A percentile compares a stretch with the other conserved stretches of the same genome.
These are phyloP conservation scores for Solenodon paradoxus DNA, from an alignment of 2,113 vertebrate species.

Conservation along the genomic window DNA sequence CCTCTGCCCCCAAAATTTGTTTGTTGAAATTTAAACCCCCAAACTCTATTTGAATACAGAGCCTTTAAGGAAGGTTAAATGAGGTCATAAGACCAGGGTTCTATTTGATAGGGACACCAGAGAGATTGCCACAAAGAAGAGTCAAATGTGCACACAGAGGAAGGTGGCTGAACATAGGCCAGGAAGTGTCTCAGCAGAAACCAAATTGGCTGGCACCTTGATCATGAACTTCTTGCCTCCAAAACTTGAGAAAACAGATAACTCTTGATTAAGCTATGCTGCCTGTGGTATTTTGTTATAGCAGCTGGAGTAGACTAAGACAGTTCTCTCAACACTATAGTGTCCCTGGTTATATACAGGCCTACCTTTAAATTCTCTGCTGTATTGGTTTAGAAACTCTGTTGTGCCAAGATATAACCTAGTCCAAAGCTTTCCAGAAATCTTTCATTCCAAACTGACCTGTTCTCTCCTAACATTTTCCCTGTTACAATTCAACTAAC, in stretches of 20 bases:
- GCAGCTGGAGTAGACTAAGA: not conserved
- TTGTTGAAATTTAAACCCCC: not conserved
- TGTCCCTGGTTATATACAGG: not conserved
- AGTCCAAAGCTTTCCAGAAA: not conserved
- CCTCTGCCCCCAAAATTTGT: not conserved
- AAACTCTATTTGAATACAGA: not conserved
- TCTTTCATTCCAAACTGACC: not conserved
- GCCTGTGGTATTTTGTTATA: not conserved
- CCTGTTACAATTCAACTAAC: not conserved
- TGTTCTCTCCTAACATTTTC: not conserved
- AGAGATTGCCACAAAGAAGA: not conserved
- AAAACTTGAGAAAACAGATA: not conserved
- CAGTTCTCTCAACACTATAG: not conserved
- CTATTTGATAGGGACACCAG: not conserved
- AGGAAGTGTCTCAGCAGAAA: not conserved
- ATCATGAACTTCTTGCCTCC: not conserved
- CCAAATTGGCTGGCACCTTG: not conserved
- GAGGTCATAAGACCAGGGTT: not conserved
- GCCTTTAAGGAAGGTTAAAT: not conserved
- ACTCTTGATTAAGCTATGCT: not conserved
- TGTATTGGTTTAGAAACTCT: not conserved
- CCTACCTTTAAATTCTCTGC: not conserved
- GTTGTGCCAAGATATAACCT: not conserved
- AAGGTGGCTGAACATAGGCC: not conserved
- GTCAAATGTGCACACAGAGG: not conserved